Evolutionary conservation across 2,888 invertebrate genomes (phyloP).

Genomic region (Leistus spinibarbis): DNA sequence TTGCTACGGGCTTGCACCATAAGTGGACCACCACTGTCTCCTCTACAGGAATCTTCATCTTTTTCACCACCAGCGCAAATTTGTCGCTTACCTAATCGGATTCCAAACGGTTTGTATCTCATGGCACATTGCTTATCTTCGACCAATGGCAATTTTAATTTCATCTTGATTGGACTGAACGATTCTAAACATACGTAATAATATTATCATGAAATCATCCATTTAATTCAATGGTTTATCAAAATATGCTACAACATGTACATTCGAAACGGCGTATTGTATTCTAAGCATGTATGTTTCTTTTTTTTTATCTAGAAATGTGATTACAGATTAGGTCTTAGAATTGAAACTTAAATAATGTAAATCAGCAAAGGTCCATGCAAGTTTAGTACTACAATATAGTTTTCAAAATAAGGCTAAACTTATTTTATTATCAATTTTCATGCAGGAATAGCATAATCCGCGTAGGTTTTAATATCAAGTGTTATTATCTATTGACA

Average conservation of each 20-base stretch:
- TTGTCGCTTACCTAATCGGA: conserved; percentile 61
- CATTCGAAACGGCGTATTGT: too few relatives aligned
- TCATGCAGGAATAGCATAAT: too few relatives aligned
- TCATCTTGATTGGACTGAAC: conserved; percentile 36
- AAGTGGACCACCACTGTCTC: conserved; percentile 79
- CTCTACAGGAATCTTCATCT: conserved; percentile 72
- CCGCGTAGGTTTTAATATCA: too few relatives aligned
- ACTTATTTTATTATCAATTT: too few relatives aligned
- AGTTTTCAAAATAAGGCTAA: too few relatives aligned
- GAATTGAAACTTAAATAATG: too few relatives aligned
- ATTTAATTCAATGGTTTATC: too few relatives aligned
- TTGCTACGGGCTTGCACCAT: conserved; percentile 61
- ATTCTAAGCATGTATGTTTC: not conserved
- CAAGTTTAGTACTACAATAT: too few relatives aligned
- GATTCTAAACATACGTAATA: conserved; percentile 5
- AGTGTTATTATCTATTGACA: too few relatives aligned
- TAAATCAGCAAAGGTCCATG: too few relatives aligned
- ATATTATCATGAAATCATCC: too few relatives aligned
- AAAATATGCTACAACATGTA: too few relatives aligned
- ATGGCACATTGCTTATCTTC: conserved; percentile 18
- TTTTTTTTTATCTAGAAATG: conserved; percentile 3
- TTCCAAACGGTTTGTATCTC: conserved; percentile 56
- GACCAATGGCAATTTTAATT: conserved; percentile 40
- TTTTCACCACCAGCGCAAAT: conserved; percentile 74
- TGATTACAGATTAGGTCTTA: conserved; percentile 9